These are phyloP conservation scores for Neocrepidodera transversa DNA, from an alignment of 2,888 invertebrate species.

Conservation along the genomic window DNA sequence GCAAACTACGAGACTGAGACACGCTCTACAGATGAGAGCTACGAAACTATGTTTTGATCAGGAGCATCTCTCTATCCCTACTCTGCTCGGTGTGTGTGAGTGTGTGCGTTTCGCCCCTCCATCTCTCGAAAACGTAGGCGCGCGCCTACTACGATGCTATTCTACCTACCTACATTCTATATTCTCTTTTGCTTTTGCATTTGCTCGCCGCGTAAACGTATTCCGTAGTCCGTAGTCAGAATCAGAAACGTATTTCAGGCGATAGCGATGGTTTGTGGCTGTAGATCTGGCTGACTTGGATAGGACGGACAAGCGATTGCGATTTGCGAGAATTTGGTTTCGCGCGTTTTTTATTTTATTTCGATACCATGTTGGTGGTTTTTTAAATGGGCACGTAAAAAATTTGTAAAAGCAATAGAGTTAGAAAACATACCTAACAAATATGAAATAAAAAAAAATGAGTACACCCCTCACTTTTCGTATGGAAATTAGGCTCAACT, in stretches of 20 bases:
- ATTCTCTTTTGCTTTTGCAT: too few relatives aligned
- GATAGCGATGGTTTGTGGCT: not conserved
- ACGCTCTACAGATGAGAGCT: conserved; percentile 45
- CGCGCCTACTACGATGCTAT: conserved; percentile 31
- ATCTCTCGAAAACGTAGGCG: conserved; percentile 32
- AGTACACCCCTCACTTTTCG: too few relatives aligned
- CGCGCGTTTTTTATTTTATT: not conserved
- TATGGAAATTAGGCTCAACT: too few relatives aligned
- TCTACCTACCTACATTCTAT: conserved; percentile 34
- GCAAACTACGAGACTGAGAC: conserved; percentile 74
- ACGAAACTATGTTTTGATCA: conserved; percentile 46
- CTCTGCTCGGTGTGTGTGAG: conserved; percentile 38
- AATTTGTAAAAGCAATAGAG: too few relatives aligned
- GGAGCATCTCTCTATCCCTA: conserved; percentile 41
- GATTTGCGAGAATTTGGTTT: not conserved
- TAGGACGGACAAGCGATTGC: not conserved
- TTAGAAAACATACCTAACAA: too few relatives aligned
- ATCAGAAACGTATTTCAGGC: not conserved
- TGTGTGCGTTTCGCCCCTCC: conserved; percentile 16
- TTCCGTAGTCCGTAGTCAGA: conserved; percentile 1
- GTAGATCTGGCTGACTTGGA: not conserved
- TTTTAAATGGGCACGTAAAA: too few relatives aligned
- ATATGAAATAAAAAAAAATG: too few relatives aligned
- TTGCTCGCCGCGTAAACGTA: not conserved
- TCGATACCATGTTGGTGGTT: not conserved